Percentiles rank a stretch among this genome's conserved stretches.
Evolutionary conservation across 2,888 invertebrate genomes (phyloP).

Genomic region (Hirtodrosophila confusa): DNA sequence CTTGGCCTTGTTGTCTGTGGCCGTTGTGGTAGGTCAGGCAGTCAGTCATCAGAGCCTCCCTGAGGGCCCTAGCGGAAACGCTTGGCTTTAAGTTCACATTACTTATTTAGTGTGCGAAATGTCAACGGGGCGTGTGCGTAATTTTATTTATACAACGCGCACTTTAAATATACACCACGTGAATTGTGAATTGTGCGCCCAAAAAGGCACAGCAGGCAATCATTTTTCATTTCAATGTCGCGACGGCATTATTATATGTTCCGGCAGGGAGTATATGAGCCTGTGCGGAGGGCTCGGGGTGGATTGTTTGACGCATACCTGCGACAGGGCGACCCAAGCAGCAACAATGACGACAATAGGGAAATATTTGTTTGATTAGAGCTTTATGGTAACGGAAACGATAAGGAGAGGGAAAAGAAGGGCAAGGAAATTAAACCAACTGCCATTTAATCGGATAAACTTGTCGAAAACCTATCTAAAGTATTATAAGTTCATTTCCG

Average conservation of each 20-base stretch:
- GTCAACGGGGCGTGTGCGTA: conserved; percentile 42
- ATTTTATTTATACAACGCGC: conserved; percentile 52
- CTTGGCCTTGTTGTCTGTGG: conserved; percentile 31
- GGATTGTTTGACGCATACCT: conserved; percentile 27
- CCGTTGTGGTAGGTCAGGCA: conserved; percentile 55
- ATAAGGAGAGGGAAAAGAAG: too few relatives aligned
- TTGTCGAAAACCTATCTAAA: too few relatives aligned
- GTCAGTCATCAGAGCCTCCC: conserved; percentile 13
- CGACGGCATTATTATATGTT: conserved; percentile 37
- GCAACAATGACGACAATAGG: conserved; percentile 10
- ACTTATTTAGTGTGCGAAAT: conserved; percentile 13
- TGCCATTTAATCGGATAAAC: too few relatives aligned
- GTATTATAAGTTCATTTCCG: too few relatives aligned
- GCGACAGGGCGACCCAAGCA: conserved; percentile 1
- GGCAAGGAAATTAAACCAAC: too few relatives aligned
- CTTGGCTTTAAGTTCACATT: conserved; percentile 33
- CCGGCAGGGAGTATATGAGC: neutral
- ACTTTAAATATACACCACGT: conserved; percentile 40
- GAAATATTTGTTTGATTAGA: neutral
- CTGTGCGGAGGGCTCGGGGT: conserved; percentile 1
- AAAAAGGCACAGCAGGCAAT: conserved; percentile 53
- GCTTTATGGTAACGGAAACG: neutral
- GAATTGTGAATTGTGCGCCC: conserved; percentile 27
- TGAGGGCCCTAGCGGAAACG: conserved; percentile 4
- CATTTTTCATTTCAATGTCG: conserved; percentile 65